Evolutionary conservation across 2,797 vertebrate genomes (phyloP).

Genomic region (Phylloscopus collybita): DNA sequence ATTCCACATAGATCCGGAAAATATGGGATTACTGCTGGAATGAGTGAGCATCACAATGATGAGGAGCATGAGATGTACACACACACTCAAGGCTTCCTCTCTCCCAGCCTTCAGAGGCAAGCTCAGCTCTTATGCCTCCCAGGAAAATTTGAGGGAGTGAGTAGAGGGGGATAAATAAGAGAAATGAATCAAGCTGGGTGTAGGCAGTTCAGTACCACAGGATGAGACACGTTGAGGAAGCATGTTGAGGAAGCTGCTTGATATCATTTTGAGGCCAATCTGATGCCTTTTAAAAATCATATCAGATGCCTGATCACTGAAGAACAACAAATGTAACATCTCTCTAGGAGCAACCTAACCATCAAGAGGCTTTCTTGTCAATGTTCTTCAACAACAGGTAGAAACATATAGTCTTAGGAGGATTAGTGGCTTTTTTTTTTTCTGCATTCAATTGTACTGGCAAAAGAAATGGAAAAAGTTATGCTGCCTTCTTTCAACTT

Average conservation of each 20-base stretch:
- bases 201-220: neutral
- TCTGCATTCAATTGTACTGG: neutral
- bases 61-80: neutral
- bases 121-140: neutral
- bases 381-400: neutral
- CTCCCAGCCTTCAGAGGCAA: neutral
- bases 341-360: neutral
- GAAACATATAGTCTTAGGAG: neutral
- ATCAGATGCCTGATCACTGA: neutral
- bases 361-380: neutral
- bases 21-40: neutral
- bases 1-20: neutral
- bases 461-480: neutral
- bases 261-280: neutral
- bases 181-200: neutral
- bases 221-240: no score
- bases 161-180: accelerated
- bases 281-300: neutral
- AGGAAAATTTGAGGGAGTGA: neutral
- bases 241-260: neutral
- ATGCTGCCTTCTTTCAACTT: neutral
- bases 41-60: accelerated
- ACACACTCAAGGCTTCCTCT: neutral
- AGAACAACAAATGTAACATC: neutral
- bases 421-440: neutral